Evolutionary conservation across 2,113 vertebrate genomes (phyloP), one percentile per base, ranked within the genome.

Genomic region (Microcebus jonahi): DNA sequence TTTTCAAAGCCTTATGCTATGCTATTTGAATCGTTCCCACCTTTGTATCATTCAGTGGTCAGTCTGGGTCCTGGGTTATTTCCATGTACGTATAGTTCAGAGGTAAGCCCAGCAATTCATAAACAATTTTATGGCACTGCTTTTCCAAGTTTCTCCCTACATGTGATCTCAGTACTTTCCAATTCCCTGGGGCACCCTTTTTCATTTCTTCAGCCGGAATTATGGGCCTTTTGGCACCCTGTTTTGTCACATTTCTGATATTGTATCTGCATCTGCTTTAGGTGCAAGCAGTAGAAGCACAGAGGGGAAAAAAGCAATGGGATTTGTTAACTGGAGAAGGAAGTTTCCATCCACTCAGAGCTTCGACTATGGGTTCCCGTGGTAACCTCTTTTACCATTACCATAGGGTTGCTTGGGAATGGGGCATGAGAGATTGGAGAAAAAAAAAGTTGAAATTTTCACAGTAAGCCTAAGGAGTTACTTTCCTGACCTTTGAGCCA

Each of bases 91-190:
- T 9, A 67, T 6, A 96, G 36, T 12, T 86, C 70, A 59, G 45
- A 2, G 8, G 1, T n/a, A 8, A 93, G 34, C 61, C 15, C 61
- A 70, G 23, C 15, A 68, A 91, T 42, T n/a, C 45, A 68, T 39
- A 29, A 59, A 67, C 48, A 81, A 90, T 18, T 57, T 94, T 36
- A 53, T 10, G 13, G 48, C 27, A 73, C 4, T 61, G 70, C 36
- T 90, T 92, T 92, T 70, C 81, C 68, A 83, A 83, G 63, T 79
- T 94, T 79, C 48, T 88, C 77, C 31, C 39, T 53, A 61, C 53
- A 70, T 6, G 27, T 88, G 45, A 83, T n/a, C 17, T 67, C 18
- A 82, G 14, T 18, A 48, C 31, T 76, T 92, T 92, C 65, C 53
- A 88, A 45, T 76, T 59, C 27, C 17, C 68, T 71, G 17, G 20